Base-by-base conservation (phyloP, 2,797 vertebrate species). In the Typhlichthys subterraneus region DNA sequence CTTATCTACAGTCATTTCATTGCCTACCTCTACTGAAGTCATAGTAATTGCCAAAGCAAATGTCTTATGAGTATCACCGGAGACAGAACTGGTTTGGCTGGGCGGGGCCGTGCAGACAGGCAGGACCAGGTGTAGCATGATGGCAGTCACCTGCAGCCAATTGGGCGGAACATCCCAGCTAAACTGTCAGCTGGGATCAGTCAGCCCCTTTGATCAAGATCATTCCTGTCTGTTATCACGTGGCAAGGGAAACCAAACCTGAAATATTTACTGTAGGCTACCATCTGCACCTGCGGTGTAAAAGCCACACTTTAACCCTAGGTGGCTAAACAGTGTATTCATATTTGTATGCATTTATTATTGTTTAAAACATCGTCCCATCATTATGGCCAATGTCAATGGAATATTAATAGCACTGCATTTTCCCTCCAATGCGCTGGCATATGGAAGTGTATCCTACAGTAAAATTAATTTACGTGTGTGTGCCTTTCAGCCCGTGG, bases 61-160 rank as follows among this genome's bases (percentile, higher is more conserved):
- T 38, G 8, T 38, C 33, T 38, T 38, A 38, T 38, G 33, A 9
- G 33, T 6, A 6, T 38, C 33, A 38, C 8, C 33, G 5, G 2
- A 67, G 45, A 58, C 53, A 77, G 67, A 90, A 88, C 87, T 53
- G 52, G 88, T 86, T 38, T 57, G 55, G 61, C 14, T 57, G 0
- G 60, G 79, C 71, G 61, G 60, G 46, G 62, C 62, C 17, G 15
- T 15, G 12, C 29, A 3, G 45, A 60, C 5, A 7, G 49, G 64
- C 13, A 38, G 67, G 12, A n/a, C 49, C 79, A 82, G 81, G 86
- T 83, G 82, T 56, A 65, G 74, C 67, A 63, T 53, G 64, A 72
- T 64, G 54, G 45, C 12, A 62, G 66, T 47, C 59, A 75, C 69
- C 75, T 80, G 69, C 5, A 61, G 67, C 57, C 11, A 53, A 56